These are phyloP conservation scores for Bombyx huttoni DNA, from an alignment of 2,888 invertebrate genomes.

Conservation along the genomic window DNA sequence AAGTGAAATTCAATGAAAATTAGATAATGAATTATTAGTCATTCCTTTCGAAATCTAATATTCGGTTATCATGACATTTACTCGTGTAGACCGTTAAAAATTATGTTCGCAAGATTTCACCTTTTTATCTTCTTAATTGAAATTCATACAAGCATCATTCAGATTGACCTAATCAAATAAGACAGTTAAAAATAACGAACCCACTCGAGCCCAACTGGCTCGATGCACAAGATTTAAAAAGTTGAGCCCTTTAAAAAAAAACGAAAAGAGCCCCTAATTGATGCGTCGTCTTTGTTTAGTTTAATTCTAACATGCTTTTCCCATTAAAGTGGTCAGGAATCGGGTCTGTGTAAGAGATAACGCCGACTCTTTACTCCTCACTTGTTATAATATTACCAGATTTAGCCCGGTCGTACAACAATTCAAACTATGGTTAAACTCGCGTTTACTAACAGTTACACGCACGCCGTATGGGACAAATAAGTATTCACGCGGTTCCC, in stretches of 20 bases:
- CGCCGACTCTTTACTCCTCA: slow-evolving; percentile 67
- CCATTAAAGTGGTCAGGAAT: slow-evolving; percentile 73
- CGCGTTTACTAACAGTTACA: slow-evolving; percentile 27
- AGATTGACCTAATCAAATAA: slow-evolving; percentile 68
- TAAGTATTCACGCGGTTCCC: slow-evolving; percentile 49
- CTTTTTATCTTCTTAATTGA: slow-evolving; percentile 59
- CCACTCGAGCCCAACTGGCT: slow-evolving; percentile 46
- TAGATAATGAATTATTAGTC: no score
- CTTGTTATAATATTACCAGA: slow-evolving; percentile 68
- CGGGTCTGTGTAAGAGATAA: slow-evolving; percentile 61
- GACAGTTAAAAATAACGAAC: slow-evolving; percentile 61
- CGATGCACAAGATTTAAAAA: slow-evolving; percentile 62
- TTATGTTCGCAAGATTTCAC: slow-evolving; percentile 44
- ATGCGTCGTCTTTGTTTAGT: slow-evolving; percentile 74
- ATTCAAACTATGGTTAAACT: slow-evolving; percentile 58
- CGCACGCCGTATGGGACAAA: slow-evolving; percentile 44
- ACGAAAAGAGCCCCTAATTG: slow-evolving; percentile 61
- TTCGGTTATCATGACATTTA: neutral
- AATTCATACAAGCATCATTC: slow-evolving; percentile 63
- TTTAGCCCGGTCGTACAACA: slow-evolving; percentile 32
- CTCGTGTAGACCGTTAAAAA: neutral
- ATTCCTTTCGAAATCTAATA: no score
- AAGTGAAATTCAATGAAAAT: no score
- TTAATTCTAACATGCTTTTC: slow-evolving; percentile 74
- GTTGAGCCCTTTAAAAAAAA: slow-evolving; percentile 60